Conservation (phyloP, 2,113 vertebrate species). For the Micromys minutus region DNA sequence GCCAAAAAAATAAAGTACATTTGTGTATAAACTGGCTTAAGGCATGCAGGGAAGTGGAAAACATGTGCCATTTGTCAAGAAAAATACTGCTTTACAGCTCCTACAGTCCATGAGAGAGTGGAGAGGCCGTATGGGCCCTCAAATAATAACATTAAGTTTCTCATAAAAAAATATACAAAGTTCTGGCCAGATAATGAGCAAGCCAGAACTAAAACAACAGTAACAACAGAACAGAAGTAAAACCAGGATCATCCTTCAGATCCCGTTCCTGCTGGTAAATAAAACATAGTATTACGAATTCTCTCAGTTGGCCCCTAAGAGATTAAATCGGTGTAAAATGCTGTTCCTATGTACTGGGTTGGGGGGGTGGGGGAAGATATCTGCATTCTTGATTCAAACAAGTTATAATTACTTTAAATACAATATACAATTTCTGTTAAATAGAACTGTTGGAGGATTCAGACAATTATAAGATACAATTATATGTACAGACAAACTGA, state of each 20-base stretch:
- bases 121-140: constrained; percentile 72
- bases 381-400: constrained; percentile 78
- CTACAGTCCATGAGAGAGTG: constrained; percentile 80
- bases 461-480: constrained; percentile 69
- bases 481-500: constrained; percentile 79
- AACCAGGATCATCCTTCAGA: not conserved
- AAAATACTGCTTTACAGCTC: constrained; percentile 83
- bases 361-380: no score
- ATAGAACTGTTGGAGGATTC: constrained; percentile 81
- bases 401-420: constrained; percentile 87
- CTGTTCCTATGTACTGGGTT: constrained; percentile 35
- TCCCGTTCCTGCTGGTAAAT: constrained; percentile 35
- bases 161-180: constrained; percentile 81
- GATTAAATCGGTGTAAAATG: constrained; percentile 75
- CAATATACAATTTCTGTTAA: constrained; percentile 88
- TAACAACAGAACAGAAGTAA: not conserved
- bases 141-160: constrained; percentile 79
- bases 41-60: constrained; percentile 85
- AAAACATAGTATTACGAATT: constrained; percentile 55
- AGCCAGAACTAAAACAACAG: constrained; percentile 62
- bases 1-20: constrained; percentile 80
- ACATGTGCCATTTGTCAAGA: constrained; percentile 82
- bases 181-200: constrained; percentile 72
- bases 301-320: constrained; percentile 29
- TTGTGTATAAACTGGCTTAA: constrained; percentile 79